Evolutionary conservation across 2,797 vertebrate species (phyloP).

Genomic region (Thaleichthys pacificus): DNA sequence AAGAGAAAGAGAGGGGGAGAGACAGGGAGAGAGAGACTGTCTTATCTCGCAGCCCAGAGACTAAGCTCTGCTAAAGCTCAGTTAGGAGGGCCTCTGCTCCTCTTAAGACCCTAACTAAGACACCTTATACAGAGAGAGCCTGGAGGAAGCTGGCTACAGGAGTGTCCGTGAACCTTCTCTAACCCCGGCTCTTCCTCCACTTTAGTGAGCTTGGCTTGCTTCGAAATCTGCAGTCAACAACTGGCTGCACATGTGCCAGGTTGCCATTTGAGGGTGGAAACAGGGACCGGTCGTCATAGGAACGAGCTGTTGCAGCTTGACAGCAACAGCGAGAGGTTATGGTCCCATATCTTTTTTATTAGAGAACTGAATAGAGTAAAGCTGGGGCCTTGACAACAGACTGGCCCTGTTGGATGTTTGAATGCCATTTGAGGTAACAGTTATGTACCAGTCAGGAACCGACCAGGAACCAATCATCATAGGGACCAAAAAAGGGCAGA

Average conservation of each 20-base stretch:
- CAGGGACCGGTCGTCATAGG: not conserved
- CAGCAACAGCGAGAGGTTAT: too few relatives aligned
- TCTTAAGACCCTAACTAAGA: not conserved
- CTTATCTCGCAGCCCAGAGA: slow-evolving; percentile 39
- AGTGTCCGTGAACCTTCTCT: not conserved
- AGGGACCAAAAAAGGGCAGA: too few relatives aligned
- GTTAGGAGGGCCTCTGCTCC: not conserved
- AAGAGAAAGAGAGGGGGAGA: not conserved
- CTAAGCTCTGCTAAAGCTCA: slow-evolving; percentile 24
- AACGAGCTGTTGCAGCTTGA: too few relatives aligned
- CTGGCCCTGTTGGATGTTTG: too few relatives aligned
- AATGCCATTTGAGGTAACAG: too few relatives aligned
- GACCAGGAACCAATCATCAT: too few relatives aligned
- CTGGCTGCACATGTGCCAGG: not conserved
- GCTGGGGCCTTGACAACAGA: too few relatives aligned
- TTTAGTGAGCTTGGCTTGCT: not conserved
- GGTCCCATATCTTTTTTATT: too few relatives aligned
- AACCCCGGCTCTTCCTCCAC: not conserved
- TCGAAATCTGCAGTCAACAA: not conserved
- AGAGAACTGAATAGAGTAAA: too few relatives aligned
- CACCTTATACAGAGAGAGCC: not conserved
- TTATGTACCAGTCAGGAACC: too few relatives aligned
- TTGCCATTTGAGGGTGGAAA: not conserved
- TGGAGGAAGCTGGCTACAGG: not conserved
- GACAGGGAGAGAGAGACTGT: slow-evolving; percentile 1